Evolutionary conservation across 2,888 invertebrate genomes (phyloP).

Genomic region (Busseola fusca): DNA sequence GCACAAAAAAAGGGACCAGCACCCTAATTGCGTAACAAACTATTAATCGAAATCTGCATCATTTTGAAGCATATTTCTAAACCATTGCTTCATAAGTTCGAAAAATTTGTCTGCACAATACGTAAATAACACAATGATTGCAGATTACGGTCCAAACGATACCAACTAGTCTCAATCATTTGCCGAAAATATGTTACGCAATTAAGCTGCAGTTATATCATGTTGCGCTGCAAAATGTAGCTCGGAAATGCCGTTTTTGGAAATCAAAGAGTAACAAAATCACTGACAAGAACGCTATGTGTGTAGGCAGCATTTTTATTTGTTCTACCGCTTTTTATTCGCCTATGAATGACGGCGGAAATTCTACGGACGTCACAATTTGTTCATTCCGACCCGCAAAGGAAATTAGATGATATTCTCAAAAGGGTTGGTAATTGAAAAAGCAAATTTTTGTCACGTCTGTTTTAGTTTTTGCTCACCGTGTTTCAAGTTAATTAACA

Average conservation of each 20-base stretch:
- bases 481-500: slow-evolving; percentile 35
- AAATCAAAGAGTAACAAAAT: slow-evolving; percentile 17
- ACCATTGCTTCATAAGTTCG: too few relatives aligned
- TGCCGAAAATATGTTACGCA: too few relatives aligned
- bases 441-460: slow-evolving; percentile 5
- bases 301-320: slow-evolving; percentile 3
- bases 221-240: not conserved
- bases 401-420: slow-evolving; percentile 35
- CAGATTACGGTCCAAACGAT: too few relatives aligned
- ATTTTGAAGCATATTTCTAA: too few relatives aligned
- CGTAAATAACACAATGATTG: too few relatives aligned
- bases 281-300: not conserved
- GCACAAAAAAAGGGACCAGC: not conserved
- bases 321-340: slow-evolving; percentile 15
- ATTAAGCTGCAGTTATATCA: not conserved
- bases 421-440: slow-evolving; percentile 11
- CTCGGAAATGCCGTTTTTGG: not conserved
- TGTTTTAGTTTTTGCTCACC: slow-evolving; percentile 9
- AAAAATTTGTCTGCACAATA: too few relatives aligned
- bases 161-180: too few relatives aligned
- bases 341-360: slow-evolving; percentile 15
- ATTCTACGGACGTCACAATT: slow-evolving; percentile 12
- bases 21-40: too few relatives aligned
- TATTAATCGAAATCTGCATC: too few relatives aligned
- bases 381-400: slow-evolving; percentile 12